Base-by-base conservation (phyloP, 2,888 invertebrate species). In the Protula sp. region DNA sequence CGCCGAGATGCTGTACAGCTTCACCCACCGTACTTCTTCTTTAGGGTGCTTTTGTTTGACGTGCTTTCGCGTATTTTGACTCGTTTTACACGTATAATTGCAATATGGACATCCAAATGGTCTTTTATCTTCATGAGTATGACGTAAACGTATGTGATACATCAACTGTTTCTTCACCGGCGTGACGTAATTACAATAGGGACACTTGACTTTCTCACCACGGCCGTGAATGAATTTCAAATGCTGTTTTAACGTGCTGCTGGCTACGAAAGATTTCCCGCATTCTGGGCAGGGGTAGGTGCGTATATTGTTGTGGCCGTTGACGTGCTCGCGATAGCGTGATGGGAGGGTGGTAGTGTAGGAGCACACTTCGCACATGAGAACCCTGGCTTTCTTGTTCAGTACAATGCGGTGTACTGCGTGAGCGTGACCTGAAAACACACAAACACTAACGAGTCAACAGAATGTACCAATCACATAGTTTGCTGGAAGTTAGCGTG, bases 201-300 rank as follows among this genome's bases (percentile, higher is more conserved):
- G 14, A 30, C 53, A 53, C 28, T 24, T 26, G 2, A 53, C 3
- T 5, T 22, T 26, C 14, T 53, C 29, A 24, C 28, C 22, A n/a
- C n/a, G n/a, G 22, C 19, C 22, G 53, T 53, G 53, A 22, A 53
- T 26, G 28, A 27, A 53, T 22, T 29, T 26, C 14, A 55, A 38
- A 30, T 59, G 59, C 14, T 38, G 28, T 9, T 30, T 50, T 9
- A 62, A 30, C 2, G 62, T 62, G 30, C 38, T 53, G 4, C 48
- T 55, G 27, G 59, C 54, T 28, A 59, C 48, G 56, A 62, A 62
- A 3, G 26, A 19, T 45, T 62, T 62, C 30, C 47, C 48, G 38
- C 62, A 62, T 3, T 19, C 5, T 22, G 59, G 51, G 30, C 62
- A 62, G n/a, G 45, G 28, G 50, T 50, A 47, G 48, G 38, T 47